Percentiles rank a stretch among this genome's conserved stretches.
Evolutionary conservation across 2,113 vertebrate genomes (phyloP).

Genomic region (Charadrius vociferus): DNA sequence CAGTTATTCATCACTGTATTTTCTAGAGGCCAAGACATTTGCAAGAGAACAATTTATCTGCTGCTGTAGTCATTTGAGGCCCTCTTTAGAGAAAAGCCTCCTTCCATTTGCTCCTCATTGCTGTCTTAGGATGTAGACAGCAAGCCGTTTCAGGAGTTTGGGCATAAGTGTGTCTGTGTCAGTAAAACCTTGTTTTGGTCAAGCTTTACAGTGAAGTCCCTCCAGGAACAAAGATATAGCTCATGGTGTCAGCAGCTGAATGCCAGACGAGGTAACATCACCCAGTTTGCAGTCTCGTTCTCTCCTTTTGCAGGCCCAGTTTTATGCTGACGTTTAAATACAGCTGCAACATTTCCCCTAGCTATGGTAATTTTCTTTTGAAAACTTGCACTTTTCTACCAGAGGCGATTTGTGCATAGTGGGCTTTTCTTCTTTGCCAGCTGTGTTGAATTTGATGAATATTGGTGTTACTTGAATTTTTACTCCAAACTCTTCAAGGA

Average conservation of each 20-base stretch:
- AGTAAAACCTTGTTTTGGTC: not conserved
- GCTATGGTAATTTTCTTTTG: not conserved
- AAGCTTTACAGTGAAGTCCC: not conserved
- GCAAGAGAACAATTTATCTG: not conserved
- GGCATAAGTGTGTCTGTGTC: not conserved
- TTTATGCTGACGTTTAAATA: not conserved
- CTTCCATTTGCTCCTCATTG: not conserved
- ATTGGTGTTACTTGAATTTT: not conserved
- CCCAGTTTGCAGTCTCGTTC: not conserved
- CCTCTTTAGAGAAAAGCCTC: not conserved
- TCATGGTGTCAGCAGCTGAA: not conserved
- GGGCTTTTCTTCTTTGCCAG: not conserved
- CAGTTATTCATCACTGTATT: not conserved
- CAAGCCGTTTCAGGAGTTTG: not conserved
- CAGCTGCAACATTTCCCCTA: not conserved
- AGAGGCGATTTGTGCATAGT: not conserved
- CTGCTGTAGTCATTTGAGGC: not conserved
- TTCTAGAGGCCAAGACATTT: not conserved
- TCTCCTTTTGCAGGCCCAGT: not conserved
- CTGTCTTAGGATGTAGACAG: not conserved
- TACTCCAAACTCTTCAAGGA: not conserved
- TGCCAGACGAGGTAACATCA: not conserved
- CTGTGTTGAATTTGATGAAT: not conserved
- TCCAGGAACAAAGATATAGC: not conserved
- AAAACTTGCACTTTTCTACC: not conserved